Conservation (phyloP, 2,888 invertebrate genomes). For the Drosophila antonietae region DNA sequence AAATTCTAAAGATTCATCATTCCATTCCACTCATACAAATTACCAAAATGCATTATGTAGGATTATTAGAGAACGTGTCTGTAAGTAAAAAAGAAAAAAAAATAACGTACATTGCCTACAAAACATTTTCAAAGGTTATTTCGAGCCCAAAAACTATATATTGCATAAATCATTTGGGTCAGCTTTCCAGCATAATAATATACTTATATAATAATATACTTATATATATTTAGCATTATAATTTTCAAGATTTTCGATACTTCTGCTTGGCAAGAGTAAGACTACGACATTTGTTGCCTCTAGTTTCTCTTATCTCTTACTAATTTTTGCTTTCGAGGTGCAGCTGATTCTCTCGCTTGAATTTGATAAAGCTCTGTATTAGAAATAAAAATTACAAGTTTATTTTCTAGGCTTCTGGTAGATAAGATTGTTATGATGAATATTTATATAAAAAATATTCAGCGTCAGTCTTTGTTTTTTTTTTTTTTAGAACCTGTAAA, state of each 20-base stretch:
- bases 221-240: too few species aligned
- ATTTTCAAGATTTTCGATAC: background rate
- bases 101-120: conserved; percentile 34
- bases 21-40: conserved; percentile 52
- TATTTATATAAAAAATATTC: too few species aligned
- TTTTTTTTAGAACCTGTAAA: too few species aligned
- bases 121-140: conserved; percentile 26
- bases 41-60: conserved; percentile 52
- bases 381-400: too few species aligned
- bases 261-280: background rate
- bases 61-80: conserved; percentile 54
- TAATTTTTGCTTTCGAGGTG: background rate
- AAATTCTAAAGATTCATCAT: conserved; percentile 54
- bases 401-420: too few species aligned
- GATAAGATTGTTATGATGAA: too few species aligned
- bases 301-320: background rate
- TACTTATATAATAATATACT: too few species aligned
- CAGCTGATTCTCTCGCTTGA: background rate
- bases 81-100: conserved; percentile 43
- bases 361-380: background rate
- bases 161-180: background rate
- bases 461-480: too few species aligned
- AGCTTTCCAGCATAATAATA: background rate
- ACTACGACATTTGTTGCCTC: background rate
- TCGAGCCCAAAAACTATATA: conserved; percentile 8